Conservation (phyloP, 2,888 invertebrate species). For the Diaperis boleti region DNA sequence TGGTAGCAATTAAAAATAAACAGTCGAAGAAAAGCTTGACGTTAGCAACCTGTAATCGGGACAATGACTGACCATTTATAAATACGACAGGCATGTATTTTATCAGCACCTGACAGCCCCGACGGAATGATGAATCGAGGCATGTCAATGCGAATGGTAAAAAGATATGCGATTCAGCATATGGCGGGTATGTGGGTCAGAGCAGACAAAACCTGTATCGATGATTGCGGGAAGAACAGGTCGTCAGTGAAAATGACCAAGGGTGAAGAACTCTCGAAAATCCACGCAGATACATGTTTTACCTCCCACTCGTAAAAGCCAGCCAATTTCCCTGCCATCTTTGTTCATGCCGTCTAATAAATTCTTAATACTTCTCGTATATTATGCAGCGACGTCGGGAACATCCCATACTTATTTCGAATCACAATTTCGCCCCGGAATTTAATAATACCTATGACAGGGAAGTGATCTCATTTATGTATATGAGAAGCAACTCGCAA, state of each 20-base stretch:
- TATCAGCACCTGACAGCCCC: neutral
- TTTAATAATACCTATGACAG: neutral
- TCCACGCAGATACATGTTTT: no score
- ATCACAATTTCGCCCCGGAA: neutral
- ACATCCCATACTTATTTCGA: neutral
- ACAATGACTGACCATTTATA: constrained; percentile 1
- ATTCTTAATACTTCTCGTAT: neutral
- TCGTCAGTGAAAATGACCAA: no score
- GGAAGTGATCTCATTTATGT: neutral
- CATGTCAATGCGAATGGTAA: neutral
- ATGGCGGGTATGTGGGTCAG: no score
- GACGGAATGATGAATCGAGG: neutral
- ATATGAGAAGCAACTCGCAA: neutral
- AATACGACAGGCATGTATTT: neutral
- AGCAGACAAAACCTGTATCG: no score
- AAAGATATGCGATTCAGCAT: no score
- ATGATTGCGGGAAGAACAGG: no score
- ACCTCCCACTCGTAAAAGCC: neutral
- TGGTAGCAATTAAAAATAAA: no score
- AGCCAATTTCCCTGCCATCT: neutral
- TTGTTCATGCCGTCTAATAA: neutral
- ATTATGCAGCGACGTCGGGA: neutral
- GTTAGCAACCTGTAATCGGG: neutral
- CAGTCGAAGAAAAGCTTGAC: no score
- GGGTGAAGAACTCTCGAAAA: no score